phyloP scores from a whole-genome alignment of 35 echinoderm and acorn worm genomes.

The Heliocidaris tuberculata region DNA sequence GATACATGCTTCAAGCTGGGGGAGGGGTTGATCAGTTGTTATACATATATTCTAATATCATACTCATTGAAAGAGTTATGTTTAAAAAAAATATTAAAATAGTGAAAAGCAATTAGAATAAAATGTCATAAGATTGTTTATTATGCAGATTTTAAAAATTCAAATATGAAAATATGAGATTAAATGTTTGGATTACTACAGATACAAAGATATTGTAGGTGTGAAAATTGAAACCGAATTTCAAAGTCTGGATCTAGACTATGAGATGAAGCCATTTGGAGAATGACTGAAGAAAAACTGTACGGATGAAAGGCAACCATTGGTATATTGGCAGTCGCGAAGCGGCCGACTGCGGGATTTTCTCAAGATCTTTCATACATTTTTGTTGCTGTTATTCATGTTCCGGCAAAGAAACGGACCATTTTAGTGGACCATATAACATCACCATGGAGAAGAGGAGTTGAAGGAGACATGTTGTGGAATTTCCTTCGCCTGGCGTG shows the following conservation, averaged over 20 bases:
- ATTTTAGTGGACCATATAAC: constrained; percentile 39
- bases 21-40: not conserved
- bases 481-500: constrained; percentile 53
- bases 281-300: too few species aligned
- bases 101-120: not conserved
- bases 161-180: not conserved
- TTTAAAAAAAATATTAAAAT: not conserved
- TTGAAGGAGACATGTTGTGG: constrained; percentile 40
- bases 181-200: not conserved
- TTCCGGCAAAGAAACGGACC: constrained; percentile 19
- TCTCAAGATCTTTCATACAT: not conserved
- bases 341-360: not conserved
- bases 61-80: not conserved
- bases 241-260: not conserved
- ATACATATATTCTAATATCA: not conserved
- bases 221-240: not conserved
- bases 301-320: not conserved
- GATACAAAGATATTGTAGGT: not conserved
- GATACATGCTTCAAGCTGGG: not conserved
- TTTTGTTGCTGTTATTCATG: not conserved
- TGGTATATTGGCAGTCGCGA: not conserved
- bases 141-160: not conserved
- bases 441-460: constrained; percentile 39
- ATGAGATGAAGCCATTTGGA: not conserved
- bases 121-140: not conserved